Conservation (phyloP, 1,140 invertebrate genomes). For the Drosophila persimilis region DNA sequence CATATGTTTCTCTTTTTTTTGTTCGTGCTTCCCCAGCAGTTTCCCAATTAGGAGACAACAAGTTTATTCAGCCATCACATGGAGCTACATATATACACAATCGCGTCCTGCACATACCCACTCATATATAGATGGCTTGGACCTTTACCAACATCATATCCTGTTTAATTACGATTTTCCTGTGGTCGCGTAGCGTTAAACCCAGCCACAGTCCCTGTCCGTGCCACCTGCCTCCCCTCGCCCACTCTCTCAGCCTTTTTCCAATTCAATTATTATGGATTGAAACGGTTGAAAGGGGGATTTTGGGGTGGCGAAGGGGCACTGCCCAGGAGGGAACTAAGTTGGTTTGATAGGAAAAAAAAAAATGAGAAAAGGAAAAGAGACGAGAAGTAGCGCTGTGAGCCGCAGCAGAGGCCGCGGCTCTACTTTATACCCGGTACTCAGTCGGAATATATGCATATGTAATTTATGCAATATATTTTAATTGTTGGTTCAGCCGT, state of each 20-base stretch:
- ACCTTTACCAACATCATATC: slow-evolving; percentile 65
- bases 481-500: no score
- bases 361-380: slow-evolving; percentile 21
- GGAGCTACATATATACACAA: slow-evolving; percentile 14
- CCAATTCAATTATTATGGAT: slow-evolving; percentile 79
- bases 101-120: background rate
- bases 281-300: slow-evolving; percentile 5
- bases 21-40: slow-evolving; percentile 3
- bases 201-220: slow-evolving; percentile 33
- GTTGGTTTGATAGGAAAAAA: slow-evolving; percentile 32
- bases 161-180: slow-evolving; percentile 80
- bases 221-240: background rate
- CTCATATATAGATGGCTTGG: slow-evolving; percentile 27
- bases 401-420: no score
- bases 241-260: slow-evolving; percentile 53
- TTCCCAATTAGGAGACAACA: slow-evolving; percentile 61
- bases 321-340: slow-evolving; percentile 12
- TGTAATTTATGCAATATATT: no score
- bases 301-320: no score
- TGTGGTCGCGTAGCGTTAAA: slow-evolving; percentile 78
- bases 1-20: background rate
- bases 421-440: no score
- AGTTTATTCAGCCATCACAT: slow-evolving; percentile 61
- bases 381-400: background rate
- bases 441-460: no score